Conservation (phyloP, 2,888 invertebrate species). For the Chloroclystis v-ata region DNA sequence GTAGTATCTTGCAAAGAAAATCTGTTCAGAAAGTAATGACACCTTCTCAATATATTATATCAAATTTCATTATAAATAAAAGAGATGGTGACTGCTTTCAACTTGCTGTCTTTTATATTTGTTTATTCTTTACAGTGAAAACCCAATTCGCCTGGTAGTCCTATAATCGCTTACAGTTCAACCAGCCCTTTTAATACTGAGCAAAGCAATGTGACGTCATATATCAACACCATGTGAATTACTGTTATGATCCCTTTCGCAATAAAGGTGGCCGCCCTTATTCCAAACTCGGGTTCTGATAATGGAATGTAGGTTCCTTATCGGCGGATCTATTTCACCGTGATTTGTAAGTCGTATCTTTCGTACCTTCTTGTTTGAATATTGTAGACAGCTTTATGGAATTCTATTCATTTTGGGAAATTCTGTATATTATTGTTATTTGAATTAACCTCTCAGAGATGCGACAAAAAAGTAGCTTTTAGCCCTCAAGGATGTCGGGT, state of each 20-base stretch:
- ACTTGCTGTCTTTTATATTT: no score
- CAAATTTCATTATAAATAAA: no score
- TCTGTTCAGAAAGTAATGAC: no score
- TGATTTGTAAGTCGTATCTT: neutral
- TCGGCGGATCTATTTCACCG: slow-evolving; percentile 7
- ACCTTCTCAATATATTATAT: no score
- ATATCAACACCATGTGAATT: slow-evolving; percentile 60
- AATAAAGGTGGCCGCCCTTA: slow-evolving; percentile 41
- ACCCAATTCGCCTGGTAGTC: no score
- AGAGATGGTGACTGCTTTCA: no score
- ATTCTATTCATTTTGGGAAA: neutral
- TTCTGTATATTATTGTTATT: neutral
- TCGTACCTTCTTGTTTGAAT: neutral
- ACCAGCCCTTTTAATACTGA: slow-evolving; percentile 23
- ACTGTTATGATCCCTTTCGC: slow-evolving; percentile 55
- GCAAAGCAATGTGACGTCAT: slow-evolving; percentile 43
- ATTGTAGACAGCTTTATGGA: neutral
- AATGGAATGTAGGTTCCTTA: slow-evolving; percentile 13
- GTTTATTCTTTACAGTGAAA: no score
- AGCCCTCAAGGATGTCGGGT: no score
- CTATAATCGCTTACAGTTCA: neutral
- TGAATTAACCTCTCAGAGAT: no score
- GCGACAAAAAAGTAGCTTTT: no score
- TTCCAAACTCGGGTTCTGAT: slow-evolving; percentile 12
- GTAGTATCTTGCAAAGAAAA: no score